These are phyloP conservation scores for Lepidochrysops patricia DNA, from an alignment of 2,888 invertebrate species.

Conservation along the genomic window DNA sequence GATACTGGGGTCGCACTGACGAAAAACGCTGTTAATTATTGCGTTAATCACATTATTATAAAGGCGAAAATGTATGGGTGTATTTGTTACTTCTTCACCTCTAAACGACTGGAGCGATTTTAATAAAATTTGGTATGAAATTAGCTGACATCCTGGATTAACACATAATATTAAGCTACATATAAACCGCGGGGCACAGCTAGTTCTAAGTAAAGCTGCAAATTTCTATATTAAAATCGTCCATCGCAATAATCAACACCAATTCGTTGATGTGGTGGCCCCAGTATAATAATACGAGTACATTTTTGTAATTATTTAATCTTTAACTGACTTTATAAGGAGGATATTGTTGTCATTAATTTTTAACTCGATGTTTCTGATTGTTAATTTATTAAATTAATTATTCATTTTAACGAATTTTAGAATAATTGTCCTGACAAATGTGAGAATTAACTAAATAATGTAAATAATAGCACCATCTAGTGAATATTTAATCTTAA, in stretches of 20 bases:
- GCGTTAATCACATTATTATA: too few species aligned
- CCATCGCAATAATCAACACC: not conserved
- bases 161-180: too few species aligned
- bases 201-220: too few species aligned
- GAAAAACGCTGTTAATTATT: not conserved
- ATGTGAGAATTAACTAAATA: conserved; percentile 33
- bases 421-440: not conserved
- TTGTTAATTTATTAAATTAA: conserved; percentile 6
- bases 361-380: conserved; percentile 2
- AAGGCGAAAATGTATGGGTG: too few species aligned
- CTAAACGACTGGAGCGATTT: too few species aligned
- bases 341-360: not conserved
- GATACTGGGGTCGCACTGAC: not conserved
- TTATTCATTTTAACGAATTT: conserved; percentile 1
- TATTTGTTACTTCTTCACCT: too few species aligned
- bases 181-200: too few species aligned
- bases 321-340: not conserved
- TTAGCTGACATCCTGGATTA: too few species aligned
- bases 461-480: conserved; percentile 34
- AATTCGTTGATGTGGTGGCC: not conserved
- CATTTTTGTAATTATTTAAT: conserved; percentile 6
- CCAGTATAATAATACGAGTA: not conserved
- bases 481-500: conserved; percentile 2
- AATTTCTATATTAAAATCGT: not conserved
- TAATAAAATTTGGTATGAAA: too few species aligned